Evolutionary conservation across 2,888 invertebrate genomes (phyloP), one percentile per base, ranked within the genome.

Genomic region (Drosophila demipolita): DNA sequence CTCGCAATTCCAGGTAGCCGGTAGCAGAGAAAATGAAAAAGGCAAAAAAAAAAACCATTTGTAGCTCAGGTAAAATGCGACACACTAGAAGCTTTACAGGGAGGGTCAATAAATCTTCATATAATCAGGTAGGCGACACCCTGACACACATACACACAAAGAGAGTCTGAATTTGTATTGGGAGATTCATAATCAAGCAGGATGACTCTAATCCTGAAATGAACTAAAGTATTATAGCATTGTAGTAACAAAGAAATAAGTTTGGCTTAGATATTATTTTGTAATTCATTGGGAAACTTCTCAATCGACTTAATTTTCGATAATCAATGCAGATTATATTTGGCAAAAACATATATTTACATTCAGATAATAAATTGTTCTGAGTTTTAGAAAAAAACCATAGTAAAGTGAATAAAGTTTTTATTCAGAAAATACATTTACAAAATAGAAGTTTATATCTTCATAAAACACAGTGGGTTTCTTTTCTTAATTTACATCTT

Each of bases 41-140:
- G 45, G 15, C 12, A 1, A 4, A 29, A 17, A 1, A 4, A 29
- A 33, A 32, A 9, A 17, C 32, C 32, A 52, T n/a, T 17, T 6
- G 55, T 11, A 11, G 15, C 23, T 45, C 58, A 54, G 76, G 70
- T 62, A 75, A 49, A 57, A 75, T 53, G 53, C 48, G 36, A 38
- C 42, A 36, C 17, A 15, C n/a, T 20, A 26, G 53, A 29, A 62
- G 70, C 58, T 68, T 69, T 62, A 54, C 20, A 69, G 36, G 76
- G 48, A 58, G 48, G 57, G 33, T 54, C 76, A 62, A 53, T 55
- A 60, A 61, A 61, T 68, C 38, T 54, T 23, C 4, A 11, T 36
- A 20, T 42, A 20, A 57, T 9, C 40, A 68, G 75, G 69, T 75
- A 57, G 38, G 4, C 38, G 52, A 60, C 48, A 50, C 3, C 29